Percentiles rank a stretch among this genome's conserved stretches.
Conservation (phyloP, 2,888 invertebrate genomes). For the Brachypalpus laphriformis region DNA sequence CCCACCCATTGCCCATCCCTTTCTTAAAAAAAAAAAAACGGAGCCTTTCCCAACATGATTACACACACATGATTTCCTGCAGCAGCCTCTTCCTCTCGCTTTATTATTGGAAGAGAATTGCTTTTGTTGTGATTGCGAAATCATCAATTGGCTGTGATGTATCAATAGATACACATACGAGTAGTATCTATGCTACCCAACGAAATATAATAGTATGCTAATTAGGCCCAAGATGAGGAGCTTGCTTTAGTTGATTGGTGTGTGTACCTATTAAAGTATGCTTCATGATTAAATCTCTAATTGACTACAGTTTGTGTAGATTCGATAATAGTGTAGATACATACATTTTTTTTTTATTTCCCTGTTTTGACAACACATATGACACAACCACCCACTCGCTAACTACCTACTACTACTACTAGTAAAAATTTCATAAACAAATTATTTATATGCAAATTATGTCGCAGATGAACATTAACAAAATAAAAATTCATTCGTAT, state of each 20-base stretch:
- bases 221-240: not conserved
- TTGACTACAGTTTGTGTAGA: not conserved
- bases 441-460: slow-evolving; percentile 37
- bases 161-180: not conserved
- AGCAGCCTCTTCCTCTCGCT: slow-evolving; percentile 2
- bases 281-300: not conserved
- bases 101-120: not conserved
- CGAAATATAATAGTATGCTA: not conserved
- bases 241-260: not conserved
- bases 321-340: not conserved
- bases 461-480: slow-evolving; percentile 19
- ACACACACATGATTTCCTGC: not conserved
- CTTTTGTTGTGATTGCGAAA: slow-evolving; percentile 12
- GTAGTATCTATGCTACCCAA: not conserved
- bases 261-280: too few relatives aligned
- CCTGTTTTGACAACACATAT: slow-evolving; percentile 6
- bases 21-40: not conserved
- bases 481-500: slow-evolving; percentile 23
- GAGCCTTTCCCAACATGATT: slow-evolving; percentile 22
- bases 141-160: not conserved
- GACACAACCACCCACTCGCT: not conserved
- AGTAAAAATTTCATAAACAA: slow-evolving; percentile 32
- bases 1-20: slow-evolving; percentile 4
- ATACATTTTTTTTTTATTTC: too few relatives aligned
- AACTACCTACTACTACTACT: not conserved